Conservation (phyloP, 2,888 invertebrate species). For the Brenthis ino region DNA sequence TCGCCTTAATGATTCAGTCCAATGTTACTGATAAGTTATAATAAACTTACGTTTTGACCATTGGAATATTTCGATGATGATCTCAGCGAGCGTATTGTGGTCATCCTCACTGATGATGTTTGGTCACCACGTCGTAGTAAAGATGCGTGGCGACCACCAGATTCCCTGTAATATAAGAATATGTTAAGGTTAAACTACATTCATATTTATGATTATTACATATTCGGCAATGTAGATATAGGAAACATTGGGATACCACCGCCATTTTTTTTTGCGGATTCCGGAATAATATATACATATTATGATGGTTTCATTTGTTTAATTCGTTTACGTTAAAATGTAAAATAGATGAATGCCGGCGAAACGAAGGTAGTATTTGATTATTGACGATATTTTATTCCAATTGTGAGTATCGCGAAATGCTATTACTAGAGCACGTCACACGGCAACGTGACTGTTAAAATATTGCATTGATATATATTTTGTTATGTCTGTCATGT, state of each 20-base stretch:
- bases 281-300: no score
- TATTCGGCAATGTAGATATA: no score
- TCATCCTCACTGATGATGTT: conserved; percentile 69
- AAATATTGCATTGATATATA: no score
- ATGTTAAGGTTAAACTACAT: neutral
- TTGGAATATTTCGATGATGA: conserved; percentile 71
- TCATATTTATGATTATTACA: neutral
- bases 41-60: conserved; percentile 66
- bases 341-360: no score
- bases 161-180: conserved; percentile 59
- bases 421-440: neutral
- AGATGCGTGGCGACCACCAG: conserved; percentile 69
- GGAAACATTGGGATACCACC: no score
- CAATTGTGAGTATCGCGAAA: neutral
- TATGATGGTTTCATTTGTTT: no score
- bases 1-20: neutral
- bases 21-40: conserved; percentile 54
- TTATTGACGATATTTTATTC: neutral
- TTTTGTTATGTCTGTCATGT: neutral
- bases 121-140: conserved; percentile 68
- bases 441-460: neutral
- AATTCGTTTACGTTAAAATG: no score
- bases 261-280: no score
- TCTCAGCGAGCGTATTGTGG: conserved; percentile 65
- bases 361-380: no score